phyloP scores from a whole-genome alignment of 1,140 invertebrate species.

The Zelostemma sp. region DNA sequence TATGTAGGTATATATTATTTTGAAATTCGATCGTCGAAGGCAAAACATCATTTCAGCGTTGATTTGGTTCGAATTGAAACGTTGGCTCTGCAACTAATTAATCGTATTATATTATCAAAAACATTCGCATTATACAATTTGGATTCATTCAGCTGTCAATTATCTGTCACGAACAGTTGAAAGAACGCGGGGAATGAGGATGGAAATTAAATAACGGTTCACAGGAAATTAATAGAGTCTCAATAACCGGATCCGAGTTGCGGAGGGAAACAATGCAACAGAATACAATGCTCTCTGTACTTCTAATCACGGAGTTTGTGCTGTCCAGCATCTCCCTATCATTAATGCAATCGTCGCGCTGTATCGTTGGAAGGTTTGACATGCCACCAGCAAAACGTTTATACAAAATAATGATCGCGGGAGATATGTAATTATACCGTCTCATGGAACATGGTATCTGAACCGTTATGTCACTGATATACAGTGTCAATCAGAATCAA shows the following conservation, averaged over 20 bases:
- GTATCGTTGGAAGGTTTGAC: slow-evolving; percentile 10
- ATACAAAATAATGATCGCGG: slow-evolving; percentile 30
- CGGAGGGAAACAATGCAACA: slow-evolving; percentile 16
- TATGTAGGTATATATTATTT: slow-evolving; percentile 31
- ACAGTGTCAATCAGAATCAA: slow-evolving; percentile 1
- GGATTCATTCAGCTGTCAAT: neutral
- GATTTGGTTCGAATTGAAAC: no score
- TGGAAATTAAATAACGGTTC: slow-evolving; percentile 9
- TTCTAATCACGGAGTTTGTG: slow-evolving; percentile 11
- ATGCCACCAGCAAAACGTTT: slow-evolving; percentile 17
- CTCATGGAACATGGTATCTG: slow-evolving; percentile 2
- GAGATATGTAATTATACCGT: slow-evolving; percentile 37
- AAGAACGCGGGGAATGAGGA: neutral
- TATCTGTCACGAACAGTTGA: neutral
- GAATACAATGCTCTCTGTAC: slow-evolving; percentile 4
- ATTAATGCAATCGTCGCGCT: slow-evolving; percentile 19
- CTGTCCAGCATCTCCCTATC: slow-evolving; percentile 9
- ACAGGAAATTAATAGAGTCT: slow-evolving; percentile 5
- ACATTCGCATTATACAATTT: neutral
- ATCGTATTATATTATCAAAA: neutral
- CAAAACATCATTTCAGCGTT: slow-evolving; percentile 12
- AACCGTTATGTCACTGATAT: slow-evolving; percentile 23
- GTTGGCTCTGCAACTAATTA: neutral
- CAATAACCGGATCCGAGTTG: slow-evolving; percentile 8
- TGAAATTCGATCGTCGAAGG: slow-evolving; percentile 39